Evolutionary conservation across 2,797 vertebrate genomes (phyloP).

Genomic region (Sebastiscus tertius): DNA sequence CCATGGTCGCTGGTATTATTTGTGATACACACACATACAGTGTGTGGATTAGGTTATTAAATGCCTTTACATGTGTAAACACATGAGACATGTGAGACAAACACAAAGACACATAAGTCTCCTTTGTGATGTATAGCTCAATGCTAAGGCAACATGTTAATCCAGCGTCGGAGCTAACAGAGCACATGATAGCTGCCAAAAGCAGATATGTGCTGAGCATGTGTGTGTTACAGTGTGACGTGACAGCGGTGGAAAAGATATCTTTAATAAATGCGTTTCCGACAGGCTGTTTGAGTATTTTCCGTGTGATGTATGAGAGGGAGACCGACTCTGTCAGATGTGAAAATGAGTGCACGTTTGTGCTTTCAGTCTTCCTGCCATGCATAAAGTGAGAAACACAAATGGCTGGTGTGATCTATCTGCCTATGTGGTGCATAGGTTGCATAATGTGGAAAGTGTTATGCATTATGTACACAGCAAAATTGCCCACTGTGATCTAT

Average conservation of each 20-base stretch:
- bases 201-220: neutral
- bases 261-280: neutral
- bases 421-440: neutral
- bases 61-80: neutral
- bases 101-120: neutral
- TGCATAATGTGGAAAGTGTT: neutral
- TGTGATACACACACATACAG: neutral
- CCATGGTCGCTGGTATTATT: neutral
- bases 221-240: neutral
- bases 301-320: conserved; percentile 57
- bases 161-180: neutral
- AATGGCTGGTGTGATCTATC: conserved; percentile 12
- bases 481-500: neutral
- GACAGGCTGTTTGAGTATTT: conserved; percentile 9
- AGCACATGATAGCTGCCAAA: neutral
- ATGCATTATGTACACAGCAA: neutral
- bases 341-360: conserved; percentile 50
- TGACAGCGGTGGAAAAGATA: neutral
- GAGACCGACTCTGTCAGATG: conserved; percentile 45
- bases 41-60: neutral
- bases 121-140: neutral
- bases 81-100: neutral
- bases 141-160: neutral
- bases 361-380: conserved; percentile 11
- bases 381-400: conserved; percentile 9